phyloP scores from a whole-genome alignment of 1,140 invertebrate species.

The Spodoptera litura region DNA sequence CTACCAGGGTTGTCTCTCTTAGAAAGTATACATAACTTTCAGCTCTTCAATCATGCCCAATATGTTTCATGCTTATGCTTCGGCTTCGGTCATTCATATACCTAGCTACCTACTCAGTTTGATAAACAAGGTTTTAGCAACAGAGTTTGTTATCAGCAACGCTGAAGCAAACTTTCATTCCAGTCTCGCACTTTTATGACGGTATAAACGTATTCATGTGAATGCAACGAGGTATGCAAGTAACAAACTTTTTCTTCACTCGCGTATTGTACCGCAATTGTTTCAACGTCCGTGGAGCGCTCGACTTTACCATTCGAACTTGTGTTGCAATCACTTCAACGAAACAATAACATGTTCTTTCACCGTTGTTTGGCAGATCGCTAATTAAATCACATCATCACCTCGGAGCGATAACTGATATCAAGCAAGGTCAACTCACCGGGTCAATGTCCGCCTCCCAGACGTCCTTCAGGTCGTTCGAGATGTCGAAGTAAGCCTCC shows the following conservation, averaged over 20 bases:
- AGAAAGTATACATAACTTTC: slow-evolving; percentile 10
- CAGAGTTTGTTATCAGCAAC: slow-evolving; percentile 18
- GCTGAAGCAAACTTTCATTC: slow-evolving; percentile 35
- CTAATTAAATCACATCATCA: slow-evolving; percentile 51
- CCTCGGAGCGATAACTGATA: slow-evolving; percentile 68
- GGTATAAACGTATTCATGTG: slow-evolving; percentile 21
- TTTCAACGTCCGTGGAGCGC: slow-evolving; percentile 32
- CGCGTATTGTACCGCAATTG: slow-evolving; percentile 37
- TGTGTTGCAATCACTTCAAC: slow-evolving; percentile 23
- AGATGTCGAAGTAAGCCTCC: slow-evolving; percentile 90
- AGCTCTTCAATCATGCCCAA: no score
- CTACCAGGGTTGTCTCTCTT: slow-evolving; percentile 29
- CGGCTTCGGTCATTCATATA: no score
- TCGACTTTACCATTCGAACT: slow-evolving; percentile 28
- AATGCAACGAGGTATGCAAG: slow-evolving; percentile 24
- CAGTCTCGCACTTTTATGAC: slow-evolving; percentile 21
- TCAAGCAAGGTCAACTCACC: slow-evolving; percentile 87
- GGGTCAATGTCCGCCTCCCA: slow-evolving; percentile 92
- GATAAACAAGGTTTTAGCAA: slow-evolving; percentile 3
- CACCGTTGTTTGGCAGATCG: slow-evolving; percentile 18
- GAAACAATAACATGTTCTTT: slow-evolving; percentile 32
- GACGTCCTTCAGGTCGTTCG: slow-evolving; percentile 90
- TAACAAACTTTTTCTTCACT: slow-evolving; percentile 31
- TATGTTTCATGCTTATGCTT: neutral
- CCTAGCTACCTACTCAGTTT: neutral